Base-by-base conservation (phyloP, 2,113 vertebrate genomes). In the human (Homo sapiens) region DNA sequence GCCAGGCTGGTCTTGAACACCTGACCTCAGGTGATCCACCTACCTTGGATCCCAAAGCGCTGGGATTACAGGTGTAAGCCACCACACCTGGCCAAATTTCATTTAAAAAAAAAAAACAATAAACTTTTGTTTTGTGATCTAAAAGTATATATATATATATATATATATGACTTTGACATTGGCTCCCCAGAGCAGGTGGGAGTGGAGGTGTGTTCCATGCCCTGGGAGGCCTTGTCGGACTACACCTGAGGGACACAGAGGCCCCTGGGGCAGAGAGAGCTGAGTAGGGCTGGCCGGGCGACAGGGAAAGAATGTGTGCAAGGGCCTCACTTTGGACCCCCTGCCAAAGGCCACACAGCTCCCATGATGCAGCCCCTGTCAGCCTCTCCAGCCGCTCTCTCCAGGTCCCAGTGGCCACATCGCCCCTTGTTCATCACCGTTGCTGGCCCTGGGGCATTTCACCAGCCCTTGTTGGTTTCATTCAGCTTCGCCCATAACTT, bases 131-230 rank as follows among this genome's bases (percentile, higher is more conserved):
- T 83, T 48, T 55, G 43, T 80, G 61, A 27, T 61, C 40, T 57
- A 14, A 17, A 55, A 72, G 17, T 52, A 27, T 20, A 52, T 80
- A n/a, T 80, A n/a, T 52, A 80, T 52, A 27, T 20, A 52, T 80
- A n/a, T 80, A n/a, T 52, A 80, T 11, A 5, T 38, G 38, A 68
- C 38, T 32, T n/a, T 27, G 48, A 83, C 48, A 45, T 48, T 35
- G 84, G 48, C 38, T 55, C 20, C 16, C 4, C 10, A 0, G 50
- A 79, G 50, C 13, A 18, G 32, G 35, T 81, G 11, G 18, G n/a
- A 50, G 23, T 22, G 30, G 38, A 45, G 40, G 35, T 14, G 35
- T 0, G 38, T 6, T 17, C 70, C 12, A 7, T 0, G 1, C 43
- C 7, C 1, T 18, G 6, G n/a, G 82, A 84, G 32, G 52, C 35